These are phyloP conservation scores for Tenthredo notha DNA, from an alignment of 2,888 invertebrate species.

Conservation along the genomic window DNA sequence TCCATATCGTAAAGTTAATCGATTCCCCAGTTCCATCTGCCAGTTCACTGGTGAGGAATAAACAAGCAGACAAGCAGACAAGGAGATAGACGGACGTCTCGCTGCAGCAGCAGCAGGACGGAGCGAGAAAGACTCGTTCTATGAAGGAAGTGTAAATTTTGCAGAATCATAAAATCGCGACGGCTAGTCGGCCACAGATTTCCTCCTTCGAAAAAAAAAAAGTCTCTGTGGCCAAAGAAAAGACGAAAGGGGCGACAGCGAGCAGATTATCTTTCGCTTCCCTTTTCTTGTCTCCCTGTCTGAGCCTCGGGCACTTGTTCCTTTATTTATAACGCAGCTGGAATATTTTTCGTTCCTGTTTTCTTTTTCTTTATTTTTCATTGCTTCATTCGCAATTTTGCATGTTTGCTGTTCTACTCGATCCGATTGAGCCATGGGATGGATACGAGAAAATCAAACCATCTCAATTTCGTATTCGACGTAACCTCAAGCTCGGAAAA, in stretches of 20 bases:
- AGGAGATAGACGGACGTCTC: not conserved
- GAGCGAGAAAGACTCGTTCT: not conserved
- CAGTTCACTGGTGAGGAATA: not conserved
- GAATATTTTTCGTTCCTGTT: not conserved
- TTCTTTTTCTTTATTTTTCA: not conserved
- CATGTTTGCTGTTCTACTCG: not conserved
- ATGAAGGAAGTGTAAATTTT: conserved; percentile 26
- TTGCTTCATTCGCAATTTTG: not conserved
- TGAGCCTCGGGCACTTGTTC: not conserved
- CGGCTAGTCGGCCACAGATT: conserved; percentile 18
- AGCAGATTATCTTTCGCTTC: conserved; percentile 41
- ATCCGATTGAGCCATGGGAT: conserved; percentile 13
- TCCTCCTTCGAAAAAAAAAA: conserved; percentile 12
- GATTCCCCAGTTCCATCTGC: not conserved
- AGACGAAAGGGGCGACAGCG: conserved; percentile 35
- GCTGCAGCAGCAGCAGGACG: not conserved
- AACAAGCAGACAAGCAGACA: conserved; percentile 21
- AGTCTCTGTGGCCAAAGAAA: conserved; percentile 30
- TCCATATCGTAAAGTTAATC: conserved; percentile 30
- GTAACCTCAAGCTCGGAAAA: conserved; percentile 15
- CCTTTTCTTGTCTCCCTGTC: not conserved
- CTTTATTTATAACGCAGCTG: not conserved
- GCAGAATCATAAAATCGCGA: conserved; percentile 40
- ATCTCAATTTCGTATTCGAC: conserved; percentile 34
- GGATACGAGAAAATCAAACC: conserved; percentile 33